A percentile compares a stretch with the other conserved stretches of the same genome.
These are phyloP conservation scores for Peromyscus melanophrys DNA, from an alignment of 2,797 vertebrate species.

Conservation along the genomic window DNA sequence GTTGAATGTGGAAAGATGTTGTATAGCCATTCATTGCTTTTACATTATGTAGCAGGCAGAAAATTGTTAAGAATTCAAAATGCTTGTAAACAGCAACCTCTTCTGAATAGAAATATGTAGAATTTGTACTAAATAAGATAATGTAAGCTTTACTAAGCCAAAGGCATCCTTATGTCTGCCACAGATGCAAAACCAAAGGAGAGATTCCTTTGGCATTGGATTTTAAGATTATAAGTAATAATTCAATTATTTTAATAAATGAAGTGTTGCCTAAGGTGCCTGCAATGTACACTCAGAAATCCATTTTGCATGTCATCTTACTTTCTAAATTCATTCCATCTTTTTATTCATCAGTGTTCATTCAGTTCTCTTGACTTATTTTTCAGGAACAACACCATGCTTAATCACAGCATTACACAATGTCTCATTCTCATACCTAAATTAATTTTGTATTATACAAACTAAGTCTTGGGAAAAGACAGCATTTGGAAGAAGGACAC, in stretches of 20 bases:
- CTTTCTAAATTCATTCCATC: not conserved
- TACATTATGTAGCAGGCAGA: constrained; percentile 75
- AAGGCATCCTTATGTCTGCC: constrained; percentile 62
- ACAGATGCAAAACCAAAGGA: constrained; percentile 32
- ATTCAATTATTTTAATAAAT: constrained; percentile 26
- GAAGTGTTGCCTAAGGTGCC: not conserved
- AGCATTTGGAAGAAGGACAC: constrained; percentile 47
- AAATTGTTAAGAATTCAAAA: constrained; percentile 80
- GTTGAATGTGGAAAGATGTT: constrained; percentile 66
- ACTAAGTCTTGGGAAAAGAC: not conserved
- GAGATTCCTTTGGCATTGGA: not conserved
- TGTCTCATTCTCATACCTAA: constrained; percentile 21
- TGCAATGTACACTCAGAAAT: not conserved
- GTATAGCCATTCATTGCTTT: constrained; percentile 66
- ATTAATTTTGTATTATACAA: not conserved
- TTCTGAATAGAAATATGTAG: constrained; percentile 62
- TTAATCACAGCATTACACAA: rapidly evolving
- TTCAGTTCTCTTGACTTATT: constrained; percentile 42
- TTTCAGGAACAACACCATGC: not conserved
- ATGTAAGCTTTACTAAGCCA: constrained; percentile 59
- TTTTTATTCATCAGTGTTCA: constrained; percentile 49
- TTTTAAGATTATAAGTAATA: constrained; percentile 28
- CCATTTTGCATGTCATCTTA: not conserved
- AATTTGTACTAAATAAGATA: constrained; percentile 68
- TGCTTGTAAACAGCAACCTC: constrained; percentile 74